Base-by-base conservation (phyloP, 2,888 invertebrate genomes). In the Piscicola geometra region DNA sequence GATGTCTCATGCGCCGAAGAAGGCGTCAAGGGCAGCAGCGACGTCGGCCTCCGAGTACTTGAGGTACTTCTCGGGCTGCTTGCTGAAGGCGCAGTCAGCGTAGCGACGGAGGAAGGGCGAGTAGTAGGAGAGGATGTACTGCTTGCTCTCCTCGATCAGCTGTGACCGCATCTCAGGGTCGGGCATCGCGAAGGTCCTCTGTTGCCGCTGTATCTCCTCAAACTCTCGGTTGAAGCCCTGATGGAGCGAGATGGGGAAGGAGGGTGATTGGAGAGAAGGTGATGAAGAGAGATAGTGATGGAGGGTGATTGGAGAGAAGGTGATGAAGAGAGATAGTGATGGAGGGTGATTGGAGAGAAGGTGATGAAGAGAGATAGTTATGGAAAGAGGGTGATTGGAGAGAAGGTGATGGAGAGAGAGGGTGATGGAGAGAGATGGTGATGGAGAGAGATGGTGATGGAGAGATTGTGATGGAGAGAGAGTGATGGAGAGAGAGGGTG, bases 171-270 rank as follows among this genome's bases (percentile, higher is more conserved):
- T 87, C 82, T 94, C 93, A 0, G 91, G 89, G 87, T 97, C 96
- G 0, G 97, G 96, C 82, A 97, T 93, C 72, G 94, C 92, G 87
- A 95, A 96, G 50, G 91, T 90, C 78, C 93, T 90, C 87, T 97
- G 96, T 41, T 90, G 89, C 80, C 91, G 90, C 0, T 90, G 89
- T 21, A 91, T 89, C 82, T 96, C 95, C 83, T 97, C 96, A 84
- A 97, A 90, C 86, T 97, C 97, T 84, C 94, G 93, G 86, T 97
- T 96, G 86, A 97, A 97, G 71, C 92, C 91, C 93, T 94, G n/a
- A 35, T 1, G 41, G 60, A 15, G 25, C 12, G n/a, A 41, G 50
- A 9, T 12, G 5, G 18, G 41, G 60, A 15, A 36, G 30, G n/a
- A 41, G 50, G 18, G 35, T 41, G 50, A n/a, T n/a, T n/a, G n/a